Evolutionary conservation across 2,113 vertebrate species (phyloP).

Genomic region (Bubo blakistoni): DNA sequence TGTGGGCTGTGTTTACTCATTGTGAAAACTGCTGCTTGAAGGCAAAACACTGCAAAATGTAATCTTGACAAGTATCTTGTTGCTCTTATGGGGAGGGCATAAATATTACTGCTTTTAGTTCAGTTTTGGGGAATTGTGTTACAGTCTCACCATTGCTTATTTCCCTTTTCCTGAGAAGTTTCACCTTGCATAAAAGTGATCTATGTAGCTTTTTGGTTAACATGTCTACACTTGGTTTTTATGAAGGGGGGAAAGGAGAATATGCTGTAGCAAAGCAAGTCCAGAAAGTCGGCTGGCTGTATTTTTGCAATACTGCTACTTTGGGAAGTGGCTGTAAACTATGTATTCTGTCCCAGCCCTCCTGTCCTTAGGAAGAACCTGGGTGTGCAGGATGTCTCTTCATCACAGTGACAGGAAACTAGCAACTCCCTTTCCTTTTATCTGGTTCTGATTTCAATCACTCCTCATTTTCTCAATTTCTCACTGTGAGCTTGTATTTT

Average conservation of each 20-base stretch:
- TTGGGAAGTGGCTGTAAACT: neutral
- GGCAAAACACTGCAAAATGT: constrained; percentile 63
- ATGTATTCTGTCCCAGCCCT: neutral
- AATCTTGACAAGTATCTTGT: constrained; percentile 61
- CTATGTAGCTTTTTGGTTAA: neutral
- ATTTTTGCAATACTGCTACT: neutral
- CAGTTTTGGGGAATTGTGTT: neutral
- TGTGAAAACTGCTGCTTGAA: constrained; percentile 64
- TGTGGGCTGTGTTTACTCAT: constrained; percentile 53
- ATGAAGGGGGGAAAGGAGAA: neutral
- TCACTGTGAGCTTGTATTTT: neutral
- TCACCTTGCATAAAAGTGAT: neutral
- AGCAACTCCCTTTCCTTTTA: neutral
- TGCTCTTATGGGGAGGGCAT: constrained; percentile 34
- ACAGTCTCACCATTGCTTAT: neutral
- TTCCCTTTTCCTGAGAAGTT: constrained; percentile 28
- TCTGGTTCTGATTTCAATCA: neutral
- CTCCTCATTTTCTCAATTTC: neutral
- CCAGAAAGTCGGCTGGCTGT: neutral
- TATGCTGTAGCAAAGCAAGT: neutral
- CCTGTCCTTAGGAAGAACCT: neutral
- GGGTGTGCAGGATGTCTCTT: neutral
- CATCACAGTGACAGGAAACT: neutral
- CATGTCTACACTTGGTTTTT: neutral
- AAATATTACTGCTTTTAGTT: constrained; percentile 53